Evolutionary conservation across 2,888 invertebrate genomes (phyloP).

Genomic region (Zootermopsis nevadensis): DNA sequence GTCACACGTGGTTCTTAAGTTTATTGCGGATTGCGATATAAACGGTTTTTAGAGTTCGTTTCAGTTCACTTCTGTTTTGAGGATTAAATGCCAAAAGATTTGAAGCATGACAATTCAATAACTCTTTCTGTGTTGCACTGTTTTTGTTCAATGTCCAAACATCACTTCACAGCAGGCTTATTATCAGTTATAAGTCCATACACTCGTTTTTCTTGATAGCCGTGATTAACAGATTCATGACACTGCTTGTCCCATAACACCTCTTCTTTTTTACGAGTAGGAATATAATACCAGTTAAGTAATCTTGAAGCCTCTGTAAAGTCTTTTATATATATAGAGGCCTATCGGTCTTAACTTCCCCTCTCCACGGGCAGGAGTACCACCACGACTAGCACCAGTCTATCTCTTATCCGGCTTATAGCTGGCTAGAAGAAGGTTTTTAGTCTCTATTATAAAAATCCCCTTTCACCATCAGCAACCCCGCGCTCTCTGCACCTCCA

Average conservation of each 20-base stretch:
- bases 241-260: constrained; percentile 7
- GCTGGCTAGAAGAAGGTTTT: constrained; percentile 41
- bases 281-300: constrained; percentile 35
- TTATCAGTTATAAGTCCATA: constrained; percentile 8
- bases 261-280: not conserved
- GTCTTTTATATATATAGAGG: constrained; percentile 32
- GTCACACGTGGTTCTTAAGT: not conserved
- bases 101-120: not conserved
- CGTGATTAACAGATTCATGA: not conserved
- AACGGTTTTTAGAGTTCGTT: not conserved
- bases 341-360: constrained; percentile 28
- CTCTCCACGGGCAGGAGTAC: constrained; percentile 16
- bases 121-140: not conserved
- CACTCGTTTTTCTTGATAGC: not conserved
- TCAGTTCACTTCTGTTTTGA: not conserved
- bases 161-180: not conserved
- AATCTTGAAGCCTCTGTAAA: constrained; percentile 34
- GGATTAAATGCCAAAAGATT: not conserved
- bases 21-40: too few relatives aligned
- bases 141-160: constrained; percentile 1
- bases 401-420: constrained; percentile 40
- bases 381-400: not conserved
- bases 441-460: constrained; percentile 55
- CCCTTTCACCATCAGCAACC: constrained; percentile 43
- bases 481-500: not conserved